A percentile compares a stretch with the other conserved stretches of the same genome.
Evolutionary conservation across 2,888 invertebrate species (phyloP).

Genomic region (Cheilosia pagana): DNA sequence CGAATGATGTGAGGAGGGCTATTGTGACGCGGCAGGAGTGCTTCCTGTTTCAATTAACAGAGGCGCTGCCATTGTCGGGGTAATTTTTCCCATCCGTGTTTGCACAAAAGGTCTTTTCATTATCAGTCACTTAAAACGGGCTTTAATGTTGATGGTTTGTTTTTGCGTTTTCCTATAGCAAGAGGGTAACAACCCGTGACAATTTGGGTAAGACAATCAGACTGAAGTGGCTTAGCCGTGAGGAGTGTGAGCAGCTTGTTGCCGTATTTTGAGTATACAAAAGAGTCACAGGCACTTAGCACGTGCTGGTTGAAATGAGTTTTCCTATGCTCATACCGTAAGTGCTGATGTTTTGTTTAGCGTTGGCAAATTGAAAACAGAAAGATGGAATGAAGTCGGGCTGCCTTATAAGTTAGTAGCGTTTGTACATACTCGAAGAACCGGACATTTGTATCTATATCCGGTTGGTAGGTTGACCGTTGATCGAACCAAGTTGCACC

Average conservation of each 20-base stretch:
- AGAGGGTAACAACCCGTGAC: constrained; percentile 33
- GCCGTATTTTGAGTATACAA: neutral
- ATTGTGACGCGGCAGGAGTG: constrained; percentile 61
- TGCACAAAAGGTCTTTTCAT: constrained; percentile 61
- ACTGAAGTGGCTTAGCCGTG: neutral
- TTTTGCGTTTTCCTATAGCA: neutral
- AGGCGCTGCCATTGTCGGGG: constrained; percentile 33
- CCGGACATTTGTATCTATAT: no score
- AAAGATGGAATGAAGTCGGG: no score
- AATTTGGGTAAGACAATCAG: constrained; percentile 8
- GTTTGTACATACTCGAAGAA: no score
- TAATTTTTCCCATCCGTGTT: constrained; percentile 68
- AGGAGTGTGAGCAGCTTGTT: neutral
- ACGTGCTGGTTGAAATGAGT: neutral
- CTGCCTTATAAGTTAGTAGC: no score
- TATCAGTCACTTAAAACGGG: constrained; percentile 45
- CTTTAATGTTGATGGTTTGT: constrained; percentile 30
- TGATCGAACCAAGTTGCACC: no score
- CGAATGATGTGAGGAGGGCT: constrained; percentile 35
- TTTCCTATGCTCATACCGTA: neutral
- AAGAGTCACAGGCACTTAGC: neutral
- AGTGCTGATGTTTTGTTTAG: no score
- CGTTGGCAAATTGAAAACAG: no score
- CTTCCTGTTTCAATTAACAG: constrained; percentile 73
- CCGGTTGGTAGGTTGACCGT: no score